phyloP scores from a whole-genome alignment of 1,140 invertebrate genomes.

The Zaprionus inermis region DNA sequence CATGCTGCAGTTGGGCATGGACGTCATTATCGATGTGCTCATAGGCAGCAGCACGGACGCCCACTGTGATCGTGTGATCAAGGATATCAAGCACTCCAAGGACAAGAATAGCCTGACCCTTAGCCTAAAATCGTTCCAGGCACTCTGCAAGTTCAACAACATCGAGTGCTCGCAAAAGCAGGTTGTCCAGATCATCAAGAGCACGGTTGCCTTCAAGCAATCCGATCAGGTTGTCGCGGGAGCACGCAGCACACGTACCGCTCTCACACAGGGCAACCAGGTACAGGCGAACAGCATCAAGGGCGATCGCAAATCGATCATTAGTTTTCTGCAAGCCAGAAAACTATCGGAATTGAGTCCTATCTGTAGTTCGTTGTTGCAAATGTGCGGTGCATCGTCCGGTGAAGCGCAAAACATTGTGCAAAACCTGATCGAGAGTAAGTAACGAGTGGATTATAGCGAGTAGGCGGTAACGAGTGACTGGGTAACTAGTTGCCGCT shows the following conservation, averaged over 20 bases:
- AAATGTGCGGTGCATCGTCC: conserved; percentile 55
- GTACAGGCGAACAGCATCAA: conserved; percentile 11
- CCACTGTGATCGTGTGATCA: conserved; percentile 53
- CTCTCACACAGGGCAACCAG: conserved; percentile 4
- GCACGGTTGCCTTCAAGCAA: conserved; percentile 16
- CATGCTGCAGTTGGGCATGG: conserved; percentile 62
- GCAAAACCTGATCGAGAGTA: conserved; percentile 62
- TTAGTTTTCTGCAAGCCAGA: conserved; percentile 51
- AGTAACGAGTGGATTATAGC: conserved; percentile 40
- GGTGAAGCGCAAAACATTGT: conserved; percentile 54
- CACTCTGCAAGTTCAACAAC: conserved; percentile 57
- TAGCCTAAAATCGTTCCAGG: conserved; percentile 57
- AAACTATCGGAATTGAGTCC: conserved; percentile 40
- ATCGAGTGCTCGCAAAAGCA: conserved; percentile 61
- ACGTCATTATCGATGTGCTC: conserved; percentile 63
- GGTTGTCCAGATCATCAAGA: conserved; percentile 65
- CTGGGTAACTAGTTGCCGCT: no score
- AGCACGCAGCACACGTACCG: conserved; percentile 44
- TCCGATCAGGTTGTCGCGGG: conserved; percentile 17
- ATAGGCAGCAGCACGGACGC: conserved; percentile 50
- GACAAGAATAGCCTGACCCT: conserved; percentile 60
- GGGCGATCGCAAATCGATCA: conserved; percentile 54
- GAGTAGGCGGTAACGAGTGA: no score
- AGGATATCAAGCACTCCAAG: conserved; percentile 56
- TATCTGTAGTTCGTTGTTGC: conserved; percentile 52